Evolutionary conservation across 2,888 invertebrate genomes (phyloP), one percentile per base, ranked within the genome.

Genomic region (Sarcophaga subvicina): DNA sequence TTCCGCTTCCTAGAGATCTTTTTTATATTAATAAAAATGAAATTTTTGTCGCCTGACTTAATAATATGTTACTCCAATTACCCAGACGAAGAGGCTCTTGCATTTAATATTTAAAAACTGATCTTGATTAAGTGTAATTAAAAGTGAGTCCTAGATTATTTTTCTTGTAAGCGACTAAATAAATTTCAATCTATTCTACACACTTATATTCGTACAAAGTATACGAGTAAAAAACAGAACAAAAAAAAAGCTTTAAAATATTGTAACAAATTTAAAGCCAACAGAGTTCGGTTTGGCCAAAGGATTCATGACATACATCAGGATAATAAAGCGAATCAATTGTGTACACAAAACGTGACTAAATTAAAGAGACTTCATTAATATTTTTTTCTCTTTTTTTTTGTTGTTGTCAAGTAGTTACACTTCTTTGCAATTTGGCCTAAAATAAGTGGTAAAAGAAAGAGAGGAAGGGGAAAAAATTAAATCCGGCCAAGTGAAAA

Each of bases 271-370:
- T 54, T 70, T 47, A 49, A 69, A 54, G 59, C 17, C 27, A n/a
- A 54, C 10, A 54, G 54, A 0, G 25, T 70, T 70, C 49, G 62
- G 45, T 47, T 63, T 45, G 70, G 63, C 37, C 63, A 54, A 8
- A 71, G 63, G 49, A 54, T 22, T 45, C 70, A 70, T 79, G 79
- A 54, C 79, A 79, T 45, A 66, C 72, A 72, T 70, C 27, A 25
- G 25, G 49, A 71, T 72, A 64, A 71, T 80, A 72, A 73, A 66
- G 66, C 45, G 72, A 72, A 80, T 73, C 72, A 72, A 72, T 73
- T 73, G 37, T 72, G 72, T 72, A 80, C 11, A 45, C 67, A 37
- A 73, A 80, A 80, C 80, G 73, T 80, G 80, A 80, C 80, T 80
- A 72, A 72, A 73, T 80, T 73, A 67, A 67, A 80, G 62, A 47